phyloP scores from a whole-genome alignment of 2,797 vertebrate genomes.

The Characodon lateralis region DNA sequence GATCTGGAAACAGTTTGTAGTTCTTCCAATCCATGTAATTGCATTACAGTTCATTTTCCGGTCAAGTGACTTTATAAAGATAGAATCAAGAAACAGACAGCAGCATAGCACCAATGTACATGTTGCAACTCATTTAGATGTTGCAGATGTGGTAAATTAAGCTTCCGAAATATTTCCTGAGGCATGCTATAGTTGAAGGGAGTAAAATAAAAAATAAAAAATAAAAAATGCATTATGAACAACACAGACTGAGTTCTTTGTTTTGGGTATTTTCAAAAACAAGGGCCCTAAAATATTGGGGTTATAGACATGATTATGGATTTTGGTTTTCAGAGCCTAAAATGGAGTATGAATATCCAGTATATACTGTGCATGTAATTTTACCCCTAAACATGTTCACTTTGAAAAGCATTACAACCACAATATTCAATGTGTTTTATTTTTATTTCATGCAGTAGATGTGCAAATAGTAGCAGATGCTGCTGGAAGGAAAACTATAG shows the following conservation, averaged over 20 bases:
- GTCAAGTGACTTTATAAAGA: slow-evolving; percentile 58
- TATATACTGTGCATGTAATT: not conserved
- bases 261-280: slow-evolving; percentile 35
- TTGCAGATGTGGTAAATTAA: slow-evolving; percentile 60
- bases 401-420: too few relatives aligned
- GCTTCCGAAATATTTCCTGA: slow-evolving; percentile 48
- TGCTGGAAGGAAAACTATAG: not conserved
- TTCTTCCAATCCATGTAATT: slow-evolving; percentile 67
- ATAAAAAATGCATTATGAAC: slow-evolving; percentile 41
- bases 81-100: slow-evolving; percentile 50
- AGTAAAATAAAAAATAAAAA: slow-evolving; percentile 45
- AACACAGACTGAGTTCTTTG: slow-evolving; percentile 26
- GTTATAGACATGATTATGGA: slow-evolving; percentile 47
- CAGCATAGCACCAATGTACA: slow-evolving; percentile 56
- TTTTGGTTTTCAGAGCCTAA: slow-evolving; percentile 28
- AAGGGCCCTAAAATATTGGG: slow-evolving; percentile 27
- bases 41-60: slow-evolving; percentile 68
- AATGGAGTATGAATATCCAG: not conserved
- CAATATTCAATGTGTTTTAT: not conserved
- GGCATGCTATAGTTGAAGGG: slow-evolving; percentile 41
- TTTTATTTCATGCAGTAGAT: not conserved
- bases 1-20: slow-evolving; percentile 60
- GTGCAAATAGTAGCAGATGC: not conserved
- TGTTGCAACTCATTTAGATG: slow-evolving; percentile 67
- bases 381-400: not conserved